Percentiles rank a stretch among this genome's conserved stretches.
phyloP scores from a whole-genome alignment of 2,888 invertebrate species.

The Oxyteleia sp. region DNA sequence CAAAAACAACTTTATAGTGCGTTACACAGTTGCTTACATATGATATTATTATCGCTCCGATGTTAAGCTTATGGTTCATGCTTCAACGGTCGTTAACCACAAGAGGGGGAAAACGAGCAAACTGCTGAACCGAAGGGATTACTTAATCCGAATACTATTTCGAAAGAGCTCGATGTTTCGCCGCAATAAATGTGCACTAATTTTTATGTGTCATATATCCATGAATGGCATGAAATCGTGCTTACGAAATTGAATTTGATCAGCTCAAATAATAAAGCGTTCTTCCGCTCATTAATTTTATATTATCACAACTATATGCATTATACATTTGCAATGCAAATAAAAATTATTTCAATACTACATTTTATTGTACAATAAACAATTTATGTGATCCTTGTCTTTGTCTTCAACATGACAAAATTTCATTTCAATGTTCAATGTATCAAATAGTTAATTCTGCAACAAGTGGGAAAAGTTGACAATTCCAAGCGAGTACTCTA shows the following conservation, averaged over 20 bases:
- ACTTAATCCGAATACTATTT: constrained; percentile 71
- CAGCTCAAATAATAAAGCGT: constrained; percentile 16
- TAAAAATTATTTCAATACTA: too few species aligned
- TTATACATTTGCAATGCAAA: too few species aligned
- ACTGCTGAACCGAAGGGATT: constrained; percentile 76
- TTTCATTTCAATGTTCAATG: too few species aligned
- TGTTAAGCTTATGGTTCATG: constrained; percentile 81
- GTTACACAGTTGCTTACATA: constrained; percentile 75
- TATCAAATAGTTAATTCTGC: too few species aligned
- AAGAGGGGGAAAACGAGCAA: constrained; percentile 55
- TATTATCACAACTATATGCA: too few species aligned
- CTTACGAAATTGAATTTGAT: neutral
- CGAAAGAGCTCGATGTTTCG: constrained; percentile 16
- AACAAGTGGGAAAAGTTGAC: too few species aligned
- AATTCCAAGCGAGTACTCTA: too few species aligned
- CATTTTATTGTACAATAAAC: too few species aligned
- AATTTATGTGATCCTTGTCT: too few species aligned
- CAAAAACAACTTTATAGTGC: constrained; percentile 78
- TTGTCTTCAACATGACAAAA: too few species aligned
- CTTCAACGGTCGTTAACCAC: constrained; percentile 77
- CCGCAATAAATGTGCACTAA: constrained; percentile 29
- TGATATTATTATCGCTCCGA: constrained; percentile 79
- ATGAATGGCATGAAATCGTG: constrained; percentile 25
- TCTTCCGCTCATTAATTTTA: too few species aligned
- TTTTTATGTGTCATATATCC: constrained; percentile 26